phyloP scores from a whole-genome alignment of 2,797 vertebrate species.

The Euphonia xanthogaster region DNA sequence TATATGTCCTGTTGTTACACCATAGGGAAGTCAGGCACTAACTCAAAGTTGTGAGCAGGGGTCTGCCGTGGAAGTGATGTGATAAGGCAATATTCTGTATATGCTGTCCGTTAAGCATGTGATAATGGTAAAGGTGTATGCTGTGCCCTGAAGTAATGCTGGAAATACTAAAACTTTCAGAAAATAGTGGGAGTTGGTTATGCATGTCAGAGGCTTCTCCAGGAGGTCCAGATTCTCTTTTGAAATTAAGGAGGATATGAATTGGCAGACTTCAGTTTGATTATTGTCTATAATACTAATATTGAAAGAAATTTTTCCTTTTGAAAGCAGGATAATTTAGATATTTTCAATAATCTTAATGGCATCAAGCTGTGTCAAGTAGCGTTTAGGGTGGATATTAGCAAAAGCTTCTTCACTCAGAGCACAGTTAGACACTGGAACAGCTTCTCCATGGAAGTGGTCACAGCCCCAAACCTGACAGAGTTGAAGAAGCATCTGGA shows the following conservation, averaged over 20 bases:
- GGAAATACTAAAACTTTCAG: background rate
- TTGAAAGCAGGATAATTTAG: background rate
- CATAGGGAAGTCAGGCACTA: rapidly evolving
- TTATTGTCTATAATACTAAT: background rate
- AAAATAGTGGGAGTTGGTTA: background rate
- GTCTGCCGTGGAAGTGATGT: rapidly evolving
- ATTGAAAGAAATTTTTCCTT: background rate
- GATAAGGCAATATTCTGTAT: background rate
- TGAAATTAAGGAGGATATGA: background rate
- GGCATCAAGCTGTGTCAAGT: background rate
- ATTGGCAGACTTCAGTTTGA: background rate
- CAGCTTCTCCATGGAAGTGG: background rate
- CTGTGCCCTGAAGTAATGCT: background rate
- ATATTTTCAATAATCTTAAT: background rate
- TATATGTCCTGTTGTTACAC: rapidly evolving
- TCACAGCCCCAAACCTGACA: background rate
- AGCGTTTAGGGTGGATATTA: background rate
- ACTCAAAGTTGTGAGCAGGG: background rate
- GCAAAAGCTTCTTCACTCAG: background rate
- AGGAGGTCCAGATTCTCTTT: background rate
- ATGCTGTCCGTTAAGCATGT: background rate
- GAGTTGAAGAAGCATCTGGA: background rate
- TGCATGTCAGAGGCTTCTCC: background rate
- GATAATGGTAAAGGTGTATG: background rate
- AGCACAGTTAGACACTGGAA: background rate